Base-by-base conservation (phyloP, 2,797 vertebrate species). In the Salmo trutta region DNA sequence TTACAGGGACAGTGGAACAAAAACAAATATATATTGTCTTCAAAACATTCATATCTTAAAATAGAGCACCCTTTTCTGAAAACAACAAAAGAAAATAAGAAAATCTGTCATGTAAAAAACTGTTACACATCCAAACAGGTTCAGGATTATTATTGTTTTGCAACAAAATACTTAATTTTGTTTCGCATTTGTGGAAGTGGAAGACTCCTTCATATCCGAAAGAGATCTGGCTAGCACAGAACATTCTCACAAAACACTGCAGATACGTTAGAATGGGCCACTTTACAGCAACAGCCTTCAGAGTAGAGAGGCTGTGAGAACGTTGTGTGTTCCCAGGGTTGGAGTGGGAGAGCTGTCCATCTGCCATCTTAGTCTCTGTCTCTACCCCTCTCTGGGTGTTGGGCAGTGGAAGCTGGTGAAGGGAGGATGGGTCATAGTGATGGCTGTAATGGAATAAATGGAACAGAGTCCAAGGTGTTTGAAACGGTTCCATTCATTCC, bases 361-460 rank as follows among this genome's bases (percentile, higher is more conserved):
- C 87, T 88, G 89, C 91, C 87, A 62, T 62, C 59, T 91, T 82
- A 91, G 79, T 90, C 89, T 80, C 7, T 33, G 29, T 75, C 67
- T 71, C 41, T 68, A 53, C 64, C 16, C 85, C 68, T 77, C 74
- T 64, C 52, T 36, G 31, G 54, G 36, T 21, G 78, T 56, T 21
- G 59, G n/a, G 59, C n/a, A 62, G n/a, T 62, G 59, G 59, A 62
- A 21, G 59, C 59, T 62, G 59, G 59, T 62, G 59, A 24, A 62
- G n/a, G 59, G 59, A 24, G 59, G 59, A 62, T 21, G 21, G 10
- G n/a, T 62, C 59, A 62, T 7, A 24, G 59, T 8, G 21, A 17
- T 24, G 59, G 10, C n/a, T 62, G 21, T 62, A 24, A 24, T 24
- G 59, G 59, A 12, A 62, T 12, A 21, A 62, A 62, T 21, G n/a